Conservation (phyloP, 2,797 vertebrate genomes). For the Capromys pilorides region DNA sequence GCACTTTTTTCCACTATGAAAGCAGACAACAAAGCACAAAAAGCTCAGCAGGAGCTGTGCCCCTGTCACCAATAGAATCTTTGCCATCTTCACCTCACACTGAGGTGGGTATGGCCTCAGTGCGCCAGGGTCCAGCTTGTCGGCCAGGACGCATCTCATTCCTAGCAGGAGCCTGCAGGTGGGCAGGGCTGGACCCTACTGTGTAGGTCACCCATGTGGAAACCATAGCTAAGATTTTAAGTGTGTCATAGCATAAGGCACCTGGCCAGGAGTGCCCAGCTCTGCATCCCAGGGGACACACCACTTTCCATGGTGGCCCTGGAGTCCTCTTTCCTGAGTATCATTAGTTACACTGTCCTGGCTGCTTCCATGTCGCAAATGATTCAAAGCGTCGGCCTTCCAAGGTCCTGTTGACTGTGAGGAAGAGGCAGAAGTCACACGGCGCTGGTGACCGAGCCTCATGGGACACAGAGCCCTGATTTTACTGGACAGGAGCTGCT, state of each 20-base stretch:
- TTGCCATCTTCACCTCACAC: neutral
- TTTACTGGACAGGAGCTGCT: neutral
- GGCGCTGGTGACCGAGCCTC: neutral
- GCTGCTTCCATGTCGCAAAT: neutral
- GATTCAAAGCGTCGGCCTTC: neutral
- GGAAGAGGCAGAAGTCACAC: neutral
- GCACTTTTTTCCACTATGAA: neutral
- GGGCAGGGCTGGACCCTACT: neutral
- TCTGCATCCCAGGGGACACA: fast-evolving
- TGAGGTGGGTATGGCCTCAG: neutral
- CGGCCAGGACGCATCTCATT: too few relatives aligned
- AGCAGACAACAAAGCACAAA: neutral
- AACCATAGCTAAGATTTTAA: neutral
- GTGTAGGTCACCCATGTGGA: too few relatives aligned
- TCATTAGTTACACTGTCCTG: neutral
- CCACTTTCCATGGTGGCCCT: neutral
- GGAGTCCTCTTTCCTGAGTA: neutral
- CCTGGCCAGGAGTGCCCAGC: neutral
- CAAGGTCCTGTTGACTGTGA: fast-evolving
- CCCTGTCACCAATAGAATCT: neutral
- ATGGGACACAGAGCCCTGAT: neutral
- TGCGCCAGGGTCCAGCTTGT: too few relatives aligned
- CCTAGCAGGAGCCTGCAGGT: neutral
- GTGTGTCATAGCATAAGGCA: neutral
- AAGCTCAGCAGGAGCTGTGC: neutral